phyloP scores from a whole-genome alignment of 2,888 invertebrate genomes.

The Phengaris alcon region DNA sequence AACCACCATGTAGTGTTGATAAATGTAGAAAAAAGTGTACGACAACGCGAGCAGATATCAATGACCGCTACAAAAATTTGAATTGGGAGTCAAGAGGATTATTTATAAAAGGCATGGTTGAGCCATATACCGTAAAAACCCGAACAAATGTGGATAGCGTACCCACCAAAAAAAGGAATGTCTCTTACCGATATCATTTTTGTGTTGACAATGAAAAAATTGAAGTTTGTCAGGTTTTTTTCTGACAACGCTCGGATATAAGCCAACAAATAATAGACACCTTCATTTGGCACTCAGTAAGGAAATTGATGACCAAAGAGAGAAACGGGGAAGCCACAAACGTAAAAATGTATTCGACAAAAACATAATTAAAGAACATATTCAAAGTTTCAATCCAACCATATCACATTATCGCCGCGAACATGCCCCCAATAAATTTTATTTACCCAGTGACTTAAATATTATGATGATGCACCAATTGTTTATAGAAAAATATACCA shows the following conservation, averaged over 20 bases:
- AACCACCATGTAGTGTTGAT: no score
- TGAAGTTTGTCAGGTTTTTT: background rate
- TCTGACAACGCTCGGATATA: background rate
- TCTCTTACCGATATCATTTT: conserved; percentile 22
- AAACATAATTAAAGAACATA: conserved; percentile 16
- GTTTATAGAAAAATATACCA: no score
- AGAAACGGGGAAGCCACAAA: background rate
- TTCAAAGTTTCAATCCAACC: conserved; percentile 9
- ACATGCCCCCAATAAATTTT: no score
- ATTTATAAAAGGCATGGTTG: conserved; percentile 9
- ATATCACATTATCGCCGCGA: background rate
- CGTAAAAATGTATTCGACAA: conserved; percentile 1
- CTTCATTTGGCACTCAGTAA: background rate
- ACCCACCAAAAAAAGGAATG: conserved; percentile 12
- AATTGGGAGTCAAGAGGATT: background rate
- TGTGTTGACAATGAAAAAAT: conserved; percentile 10
- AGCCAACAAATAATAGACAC: conserved; percentile 14
- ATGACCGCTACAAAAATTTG: no score
- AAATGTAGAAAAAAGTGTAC: no score
- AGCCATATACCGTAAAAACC: conserved; percentile 13
- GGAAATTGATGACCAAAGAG: conserved; percentile 5
- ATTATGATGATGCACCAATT: no score
- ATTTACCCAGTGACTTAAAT: no score
- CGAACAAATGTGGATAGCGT: background rate
- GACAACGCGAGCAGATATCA: no score